Conservation (phyloP, 2,113 vertebrate genomes). For the Stercorarius parasiticus region DNA sequence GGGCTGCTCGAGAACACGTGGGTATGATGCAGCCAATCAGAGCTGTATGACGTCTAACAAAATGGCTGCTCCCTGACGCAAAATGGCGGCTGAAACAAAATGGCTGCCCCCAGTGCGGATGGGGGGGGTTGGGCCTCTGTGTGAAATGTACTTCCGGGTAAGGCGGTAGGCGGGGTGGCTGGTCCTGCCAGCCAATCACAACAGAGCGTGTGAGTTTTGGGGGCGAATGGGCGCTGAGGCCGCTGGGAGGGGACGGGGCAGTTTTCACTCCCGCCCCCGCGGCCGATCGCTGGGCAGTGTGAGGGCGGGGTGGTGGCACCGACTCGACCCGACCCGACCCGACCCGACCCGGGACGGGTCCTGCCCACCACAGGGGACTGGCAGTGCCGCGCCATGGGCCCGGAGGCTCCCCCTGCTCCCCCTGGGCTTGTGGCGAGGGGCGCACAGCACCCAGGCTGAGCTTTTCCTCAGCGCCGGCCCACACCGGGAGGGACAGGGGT, state of each 20-base stretch:
- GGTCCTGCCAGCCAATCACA: not conserved
- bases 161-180: fast-evolving
- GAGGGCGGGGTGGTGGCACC: not conserved
- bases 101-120: fast-evolving
- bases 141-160: not conserved
- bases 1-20: not conserved
- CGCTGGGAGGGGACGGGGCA: fast-evolving
- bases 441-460: not conserved
- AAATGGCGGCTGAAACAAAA: constrained; percentile 40
- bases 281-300: fast-evolving
- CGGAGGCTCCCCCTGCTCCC: no score
- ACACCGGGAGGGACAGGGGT: fast-evolving
- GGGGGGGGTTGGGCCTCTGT: fast-evolving
- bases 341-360: no score
- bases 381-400: not conserved
- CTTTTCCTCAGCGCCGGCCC: not conserved
- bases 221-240: fast-evolving
- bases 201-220: fast-evolving
- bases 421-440: not conserved
- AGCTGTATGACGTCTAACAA: not conserved
- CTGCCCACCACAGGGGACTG: not conserved
- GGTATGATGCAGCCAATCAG: not conserved
- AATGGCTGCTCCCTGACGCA: constrained; percentile 17
- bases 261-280: no score
- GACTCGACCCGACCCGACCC: fast-evolving